A percentile compares a stretch with the other conserved stretches of the same genome.
These are phyloP conservation scores for Anorthoa munda DNA, from an alignment of 2,888 invertebrate genomes.

Conservation along the genomic window DNA sequence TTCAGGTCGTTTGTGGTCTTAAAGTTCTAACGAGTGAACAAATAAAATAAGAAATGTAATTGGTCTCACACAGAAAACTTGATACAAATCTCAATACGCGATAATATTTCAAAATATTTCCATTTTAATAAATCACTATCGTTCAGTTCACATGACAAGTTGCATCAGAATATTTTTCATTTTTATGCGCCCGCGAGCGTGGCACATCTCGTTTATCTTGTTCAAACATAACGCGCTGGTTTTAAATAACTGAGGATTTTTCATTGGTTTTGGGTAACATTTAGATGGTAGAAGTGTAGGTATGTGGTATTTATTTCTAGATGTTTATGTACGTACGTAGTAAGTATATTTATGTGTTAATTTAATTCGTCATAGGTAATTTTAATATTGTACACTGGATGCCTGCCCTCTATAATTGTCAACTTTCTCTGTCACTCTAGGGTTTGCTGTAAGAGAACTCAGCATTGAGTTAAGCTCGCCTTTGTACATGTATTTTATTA, in stretches of 20 bases:
- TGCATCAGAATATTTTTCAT: conserved; percentile 8
- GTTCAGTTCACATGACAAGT: conserved; percentile 7
- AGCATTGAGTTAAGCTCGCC: too few relatives aligned
- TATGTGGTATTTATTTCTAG: neutral
- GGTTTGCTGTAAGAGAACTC: too few relatives aligned
- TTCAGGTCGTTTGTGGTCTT: too few relatives aligned
- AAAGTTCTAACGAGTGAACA: too few relatives aligned
- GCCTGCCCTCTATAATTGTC: too few relatives aligned
- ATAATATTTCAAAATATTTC: neutral
- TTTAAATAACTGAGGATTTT: conserved; percentile 6
- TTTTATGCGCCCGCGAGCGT: neutral
- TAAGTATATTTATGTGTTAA: too few relatives aligned
- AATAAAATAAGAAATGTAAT: too few relatives aligned
- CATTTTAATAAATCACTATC: neutral
- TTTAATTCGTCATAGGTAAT: too few relatives aligned
- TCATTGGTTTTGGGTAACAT: neutral
- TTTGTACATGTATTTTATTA: too few relatives aligned
- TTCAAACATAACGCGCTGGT: conserved; percentile 13
- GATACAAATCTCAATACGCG: neutral
- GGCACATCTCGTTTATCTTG: conserved; percentile 10
- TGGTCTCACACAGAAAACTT: neutral
- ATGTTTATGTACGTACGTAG: too few relatives aligned
- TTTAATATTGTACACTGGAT: too few relatives aligned
- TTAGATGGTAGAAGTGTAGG: neutral
- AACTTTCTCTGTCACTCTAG: too few relatives aligned